Evolutionary conservation across 2,113 vertebrate genomes (phyloP).

Genomic region (Oriolus oriolus): DNA sequence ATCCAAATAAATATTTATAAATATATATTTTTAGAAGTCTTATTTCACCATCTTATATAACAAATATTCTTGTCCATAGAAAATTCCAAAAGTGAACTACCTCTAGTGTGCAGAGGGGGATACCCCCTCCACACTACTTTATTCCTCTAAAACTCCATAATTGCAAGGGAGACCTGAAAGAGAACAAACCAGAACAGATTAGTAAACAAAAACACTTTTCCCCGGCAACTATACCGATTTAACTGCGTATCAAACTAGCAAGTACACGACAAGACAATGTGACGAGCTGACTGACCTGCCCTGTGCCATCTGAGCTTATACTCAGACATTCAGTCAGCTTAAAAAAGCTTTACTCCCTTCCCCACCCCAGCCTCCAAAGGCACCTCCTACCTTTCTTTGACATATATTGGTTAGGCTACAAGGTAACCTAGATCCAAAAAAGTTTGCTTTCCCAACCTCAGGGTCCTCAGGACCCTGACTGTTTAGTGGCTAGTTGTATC

Average conservation of each 20-base stretch:
- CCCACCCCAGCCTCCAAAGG: neutral
- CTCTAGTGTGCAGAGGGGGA: slow-evolving; percentile 81
- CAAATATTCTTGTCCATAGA: slow-evolving; percentile 72
- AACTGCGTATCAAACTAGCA: neutral
- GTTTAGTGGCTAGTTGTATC: neutral
- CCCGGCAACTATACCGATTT: neutral
- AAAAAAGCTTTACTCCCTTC: neutral
- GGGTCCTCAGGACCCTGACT: neutral
- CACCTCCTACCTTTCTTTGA: neutral
- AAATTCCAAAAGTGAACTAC: slow-evolving; percentile 71
- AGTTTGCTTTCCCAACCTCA: neutral
- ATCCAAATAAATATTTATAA: slow-evolving; percentile 81
- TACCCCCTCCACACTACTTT: slow-evolving; percentile 80
- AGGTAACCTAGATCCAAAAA: neutral
- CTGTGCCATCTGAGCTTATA: neutral
- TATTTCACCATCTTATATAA: slow-evolving; percentile 72
- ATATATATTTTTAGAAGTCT: slow-evolving; percentile 62
- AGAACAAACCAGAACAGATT: slow-evolving; percentile 35
- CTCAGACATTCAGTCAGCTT: neutral
- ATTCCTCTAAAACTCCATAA: slow-evolving; percentile 92
- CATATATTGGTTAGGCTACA: neutral
- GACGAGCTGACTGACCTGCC: neutral
- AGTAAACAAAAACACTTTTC: neutral
- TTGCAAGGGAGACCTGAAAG: slow-evolving; percentile 85
- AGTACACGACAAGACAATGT: neutral